A percentile compares a stretch with the other conserved stretches of the same genome.
These are phyloP conservation scores for Stenopsyche tienmushanensis DNA, from an alignment of 1,140 invertebrate species.

Conservation along the genomic window DNA sequence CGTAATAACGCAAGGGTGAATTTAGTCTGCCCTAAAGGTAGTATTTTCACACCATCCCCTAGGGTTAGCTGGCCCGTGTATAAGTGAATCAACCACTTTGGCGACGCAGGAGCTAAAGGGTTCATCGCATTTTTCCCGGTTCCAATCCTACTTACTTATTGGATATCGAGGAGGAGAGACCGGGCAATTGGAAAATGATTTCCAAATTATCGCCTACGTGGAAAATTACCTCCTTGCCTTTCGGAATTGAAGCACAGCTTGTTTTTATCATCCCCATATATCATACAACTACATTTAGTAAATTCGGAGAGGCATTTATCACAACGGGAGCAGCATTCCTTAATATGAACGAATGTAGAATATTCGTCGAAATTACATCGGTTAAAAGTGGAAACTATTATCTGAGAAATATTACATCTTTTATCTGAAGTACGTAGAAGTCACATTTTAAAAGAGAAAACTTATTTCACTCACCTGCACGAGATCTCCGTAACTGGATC, in stretches of 20 bases:
- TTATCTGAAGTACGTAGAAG: too few species aligned
- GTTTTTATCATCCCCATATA: too few species aligned
- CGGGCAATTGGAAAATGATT: not conserved
- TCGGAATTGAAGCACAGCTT: not conserved
- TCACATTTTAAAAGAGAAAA: not conserved
- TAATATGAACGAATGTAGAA: not conserved
- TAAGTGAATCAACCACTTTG: conserved; percentile 26
- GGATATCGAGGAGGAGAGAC: not conserved
- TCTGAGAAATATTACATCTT: too few species aligned
- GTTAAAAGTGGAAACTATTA: not conserved
- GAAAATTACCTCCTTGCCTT: not conserved
- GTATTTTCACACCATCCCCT: not conserved
- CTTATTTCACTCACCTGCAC: conserved; percentile 64
- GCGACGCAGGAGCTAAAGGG: conserved; percentile 13
- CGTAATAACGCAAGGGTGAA: not conserved
- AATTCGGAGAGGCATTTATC: too few species aligned
- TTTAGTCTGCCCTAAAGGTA: not conserved
- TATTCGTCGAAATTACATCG: not conserved
- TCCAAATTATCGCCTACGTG: not conserved
- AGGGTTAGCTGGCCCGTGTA: conserved; percentile 2
- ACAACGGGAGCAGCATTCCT: too few species aligned
- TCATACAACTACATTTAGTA: too few species aligned
- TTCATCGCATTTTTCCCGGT: conserved; percentile 12
- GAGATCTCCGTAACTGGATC: conserved; percentile 70
- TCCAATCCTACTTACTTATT: not conserved